Conservation (phyloP, 2,113 vertebrate species). For the Athene cunicularia region DNA sequence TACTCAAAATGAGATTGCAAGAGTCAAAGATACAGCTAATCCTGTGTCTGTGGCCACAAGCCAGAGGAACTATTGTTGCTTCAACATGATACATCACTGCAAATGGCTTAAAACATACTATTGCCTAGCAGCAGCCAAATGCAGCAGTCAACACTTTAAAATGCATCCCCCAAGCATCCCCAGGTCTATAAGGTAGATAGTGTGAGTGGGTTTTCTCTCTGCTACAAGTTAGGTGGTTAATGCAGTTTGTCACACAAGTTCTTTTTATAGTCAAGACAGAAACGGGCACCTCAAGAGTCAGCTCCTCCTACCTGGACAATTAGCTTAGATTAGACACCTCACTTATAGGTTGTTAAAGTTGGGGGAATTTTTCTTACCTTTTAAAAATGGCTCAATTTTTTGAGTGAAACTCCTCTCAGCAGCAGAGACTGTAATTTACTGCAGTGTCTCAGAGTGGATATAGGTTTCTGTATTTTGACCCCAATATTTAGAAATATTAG, state of each 20-base stretch:
- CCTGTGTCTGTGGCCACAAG: background rate
- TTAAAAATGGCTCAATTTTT: background rate
- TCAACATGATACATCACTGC: background rate
- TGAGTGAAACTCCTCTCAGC: background rate
- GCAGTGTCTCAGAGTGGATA: accelerated
- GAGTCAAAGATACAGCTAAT: background rate
- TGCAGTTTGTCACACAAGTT: background rate
- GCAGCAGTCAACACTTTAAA: background rate
- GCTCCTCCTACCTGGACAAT: background rate
- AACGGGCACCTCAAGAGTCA: background rate
- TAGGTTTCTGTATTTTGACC: background rate
- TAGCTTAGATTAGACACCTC: background rate
- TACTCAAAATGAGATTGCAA: background rate
- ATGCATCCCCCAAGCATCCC: background rate
- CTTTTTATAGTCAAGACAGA: background rate
- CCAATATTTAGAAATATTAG: background rate
- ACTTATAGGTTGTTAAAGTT: background rate
- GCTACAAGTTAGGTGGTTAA: background rate
- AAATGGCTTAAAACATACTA: background rate
- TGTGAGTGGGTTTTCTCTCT: background rate
- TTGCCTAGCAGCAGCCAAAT: background rate
- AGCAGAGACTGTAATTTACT: background rate
- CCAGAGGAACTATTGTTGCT: background rate
- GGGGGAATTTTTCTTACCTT: background rate
- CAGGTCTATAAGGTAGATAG: background rate